Evolutionary conservation across 1,140 invertebrate genomes (phyloP), one percentile per base, ranked within the genome.

Genomic region (Scaptodrosophila lebanonensis): DNA sequence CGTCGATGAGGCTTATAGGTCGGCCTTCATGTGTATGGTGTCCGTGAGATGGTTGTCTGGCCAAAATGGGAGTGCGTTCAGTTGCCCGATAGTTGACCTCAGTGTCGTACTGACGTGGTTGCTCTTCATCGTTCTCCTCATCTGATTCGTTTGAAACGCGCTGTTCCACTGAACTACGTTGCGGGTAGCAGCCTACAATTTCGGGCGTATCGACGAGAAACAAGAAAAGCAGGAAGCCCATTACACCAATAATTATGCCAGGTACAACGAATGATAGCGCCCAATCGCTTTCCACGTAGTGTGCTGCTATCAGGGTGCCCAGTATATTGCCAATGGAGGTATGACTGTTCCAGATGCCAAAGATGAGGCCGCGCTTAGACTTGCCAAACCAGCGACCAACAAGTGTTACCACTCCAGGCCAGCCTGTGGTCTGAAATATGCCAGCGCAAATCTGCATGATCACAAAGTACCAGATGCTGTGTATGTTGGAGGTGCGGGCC

Each of bases 351-450:
- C 91, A 99, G 8, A 98, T 90, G 8, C 97, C 97, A 88, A 98
- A 98, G 61, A 98, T 97, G 4, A 98, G 88, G 13, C 97, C 97
- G 86, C 92, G 89, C 86, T 96, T 96, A 12, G 92, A 91, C 88
- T 95, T 97, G 1, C 96, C 97, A 88, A 97, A 98, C 97, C 97
- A 99, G 83, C 98, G 97, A 7, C 95, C 95, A 13, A 99, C 92
- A 6, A 95, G 92, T 7, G 97, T 93, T 0, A 99, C 96, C 0
- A 98, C 97, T 38, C 95, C 95, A 0, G 97, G 89, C 89, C 90
- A 91, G 1, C 96, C 97, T 11, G 95, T 94, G 0, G 96, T 95
- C 89, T 98, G 96, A 17, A 93, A 91, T 22, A 97, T 89, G 29
- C 97, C 97, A 11, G 93, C 94, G 13, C 93, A 84, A 5, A 91